Conservation (phyloP, 1,140 invertebrate species). For the Drosophila subobscura region DNA sequence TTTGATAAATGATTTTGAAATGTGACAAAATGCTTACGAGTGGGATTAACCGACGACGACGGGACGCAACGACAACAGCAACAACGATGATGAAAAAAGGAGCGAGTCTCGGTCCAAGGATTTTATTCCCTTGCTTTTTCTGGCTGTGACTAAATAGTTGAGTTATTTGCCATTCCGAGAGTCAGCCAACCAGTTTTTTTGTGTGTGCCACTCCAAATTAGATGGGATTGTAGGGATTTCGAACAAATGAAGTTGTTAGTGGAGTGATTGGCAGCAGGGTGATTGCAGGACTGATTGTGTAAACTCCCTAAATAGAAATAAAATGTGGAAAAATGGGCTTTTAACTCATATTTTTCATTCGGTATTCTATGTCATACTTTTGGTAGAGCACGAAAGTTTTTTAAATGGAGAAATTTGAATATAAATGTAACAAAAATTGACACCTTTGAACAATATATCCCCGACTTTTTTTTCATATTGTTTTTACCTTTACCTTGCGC, state of each 20-base stretch:
- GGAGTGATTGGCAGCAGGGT: constrained; percentile 7
- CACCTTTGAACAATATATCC: no score
- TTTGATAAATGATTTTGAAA: constrained; percentile 82
- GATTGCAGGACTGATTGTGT: not conserved
- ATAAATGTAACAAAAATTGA: no score
- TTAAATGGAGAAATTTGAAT: no score
- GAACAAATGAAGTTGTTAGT: constrained; percentile 63
- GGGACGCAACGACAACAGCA: constrained; percentile 29
- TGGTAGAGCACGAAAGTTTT: no score
- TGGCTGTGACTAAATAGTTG: constrained; percentile 31
- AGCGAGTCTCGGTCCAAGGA: constrained; percentile 17
- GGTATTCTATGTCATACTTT: no score
- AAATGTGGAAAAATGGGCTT: constrained; percentile 5
- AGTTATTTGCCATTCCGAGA: constrained; percentile 39
- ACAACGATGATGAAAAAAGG: not conserved
- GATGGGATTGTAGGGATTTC: constrained; percentile 61
- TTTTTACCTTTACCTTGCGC: no score
- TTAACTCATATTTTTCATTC: not conserved
- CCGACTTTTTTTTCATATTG: no score
- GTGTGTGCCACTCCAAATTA: constrained; percentile 37
- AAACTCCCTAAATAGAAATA: constrained; percentile 17
- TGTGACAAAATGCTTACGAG: constrained; percentile 82
- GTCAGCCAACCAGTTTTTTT: constrained; percentile 19
- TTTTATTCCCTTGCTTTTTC: constrained; percentile 1
- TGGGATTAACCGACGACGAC: constrained; percentile 65